Conservation (phyloP, 2,888 invertebrate species). For the Diabrotica balteata region DNA sequence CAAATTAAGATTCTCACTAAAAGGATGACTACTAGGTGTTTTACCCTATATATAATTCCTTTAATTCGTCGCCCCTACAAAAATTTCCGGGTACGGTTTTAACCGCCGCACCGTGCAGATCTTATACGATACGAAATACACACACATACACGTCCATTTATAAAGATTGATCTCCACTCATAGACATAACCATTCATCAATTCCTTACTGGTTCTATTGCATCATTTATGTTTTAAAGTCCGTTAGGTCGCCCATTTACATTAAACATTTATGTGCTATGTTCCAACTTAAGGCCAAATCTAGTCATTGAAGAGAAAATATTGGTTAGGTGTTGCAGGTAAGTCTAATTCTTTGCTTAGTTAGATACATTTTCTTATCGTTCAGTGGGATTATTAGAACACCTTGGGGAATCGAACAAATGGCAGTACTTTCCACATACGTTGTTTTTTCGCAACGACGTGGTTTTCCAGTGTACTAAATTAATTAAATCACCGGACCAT, state of each 20-base stretch:
- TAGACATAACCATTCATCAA: constrained; percentile 56
- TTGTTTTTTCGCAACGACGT: too few species aligned
- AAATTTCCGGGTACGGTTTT: constrained; percentile 1
- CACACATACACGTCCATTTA: constrained; percentile 49
- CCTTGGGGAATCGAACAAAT: too few species aligned
- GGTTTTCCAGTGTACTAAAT: too few species aligned
- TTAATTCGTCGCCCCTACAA: constrained; percentile 3
- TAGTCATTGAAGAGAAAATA: constrained; percentile 28
- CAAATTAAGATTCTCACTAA: too few species aligned
- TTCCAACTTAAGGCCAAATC: constrained; percentile 27
- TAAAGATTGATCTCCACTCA: constrained; percentile 54
- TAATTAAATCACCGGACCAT: too few species aligned
- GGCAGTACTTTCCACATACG: too few species aligned
- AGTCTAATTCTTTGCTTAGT: constrained; percentile 13
- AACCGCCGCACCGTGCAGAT: constrained; percentile 26
- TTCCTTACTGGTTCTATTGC: constrained; percentile 45
- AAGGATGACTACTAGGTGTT: too few species aligned
- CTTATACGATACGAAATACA: constrained; percentile 31
- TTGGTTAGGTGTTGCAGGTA: constrained; percentile 16
- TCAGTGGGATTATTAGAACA: not conserved
- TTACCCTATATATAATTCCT: too few species aligned
- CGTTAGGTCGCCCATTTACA: constrained; percentile 39
- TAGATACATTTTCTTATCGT: not conserved
- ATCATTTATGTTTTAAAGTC: constrained; percentile 49
- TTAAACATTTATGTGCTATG: constrained; percentile 38